Percentiles rank a stretch among this genome's conserved stretches.
These are phyloP conservation scores for Pithys albifrons DNA, from an alignment of 2,113 vertebrate species.

Conservation along the genomic window DNA sequence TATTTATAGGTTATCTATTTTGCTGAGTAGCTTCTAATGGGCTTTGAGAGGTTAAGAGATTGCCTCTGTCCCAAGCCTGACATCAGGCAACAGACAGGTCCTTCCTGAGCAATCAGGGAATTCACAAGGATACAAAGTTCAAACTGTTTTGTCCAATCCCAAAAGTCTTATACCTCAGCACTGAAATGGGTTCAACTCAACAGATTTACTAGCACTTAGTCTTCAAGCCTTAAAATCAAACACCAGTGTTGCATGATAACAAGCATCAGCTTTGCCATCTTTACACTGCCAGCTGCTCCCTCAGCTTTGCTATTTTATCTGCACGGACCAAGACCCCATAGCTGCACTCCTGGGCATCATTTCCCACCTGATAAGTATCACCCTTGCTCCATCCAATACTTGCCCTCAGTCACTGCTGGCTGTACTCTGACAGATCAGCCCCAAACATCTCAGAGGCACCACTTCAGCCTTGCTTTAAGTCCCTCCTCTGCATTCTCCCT, in stretches of 20 bases:
- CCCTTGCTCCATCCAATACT: background rate
- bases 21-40: background rate
- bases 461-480: background rate
- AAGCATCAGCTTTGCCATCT: background rate
- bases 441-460: background rate
- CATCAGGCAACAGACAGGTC: background rate
- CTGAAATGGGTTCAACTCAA: background rate
- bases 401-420: fast-evolving
- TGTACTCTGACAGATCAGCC: background rate
- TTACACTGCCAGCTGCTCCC: background rate
- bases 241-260: background rate
- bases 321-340: background rate
- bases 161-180: background rate
- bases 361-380: background rate
- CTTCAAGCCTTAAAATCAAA: background rate
- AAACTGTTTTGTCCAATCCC: background rate
- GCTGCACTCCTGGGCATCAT: background rate
- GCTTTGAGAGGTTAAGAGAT: background rate
- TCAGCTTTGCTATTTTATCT: background rate
- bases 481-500: background rate
- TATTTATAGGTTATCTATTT: background rate
- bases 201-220: background rate
- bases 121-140: background rate
- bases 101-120: background rate
- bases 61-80: background rate